Evolutionary conservation across 2,113 vertebrate genomes (phyloP).

Genomic region (Melanotaenia duboulayi): DNA sequence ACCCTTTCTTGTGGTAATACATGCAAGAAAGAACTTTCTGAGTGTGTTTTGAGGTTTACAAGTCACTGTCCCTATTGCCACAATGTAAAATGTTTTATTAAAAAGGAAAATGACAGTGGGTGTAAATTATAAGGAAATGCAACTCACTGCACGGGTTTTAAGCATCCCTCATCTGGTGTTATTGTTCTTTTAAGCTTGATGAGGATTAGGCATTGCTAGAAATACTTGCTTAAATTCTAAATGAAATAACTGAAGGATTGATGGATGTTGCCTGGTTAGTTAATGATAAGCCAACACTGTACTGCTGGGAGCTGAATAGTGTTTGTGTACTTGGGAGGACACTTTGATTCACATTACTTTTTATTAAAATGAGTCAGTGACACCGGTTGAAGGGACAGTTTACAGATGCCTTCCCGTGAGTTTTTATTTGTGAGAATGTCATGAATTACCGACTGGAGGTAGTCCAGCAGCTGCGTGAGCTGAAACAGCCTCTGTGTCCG

Average conservation of each 20-base stretch:
- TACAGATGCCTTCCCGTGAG: conserved; percentile 1
- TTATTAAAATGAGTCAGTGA: background rate
- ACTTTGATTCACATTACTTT: conserved; percentile 8
- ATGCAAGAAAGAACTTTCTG: background rate
- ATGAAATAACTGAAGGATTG: conserved; percentile 1
- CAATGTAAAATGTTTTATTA: background rate
- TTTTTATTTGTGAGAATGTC: conserved; percentile 17
- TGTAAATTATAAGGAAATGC: conserved; percentile 1
- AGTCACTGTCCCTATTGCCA: background rate
- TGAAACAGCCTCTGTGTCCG: conserved; percentile 93
- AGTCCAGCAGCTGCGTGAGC: conserved; percentile 96
- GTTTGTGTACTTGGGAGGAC: background rate
- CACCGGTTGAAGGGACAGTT: background rate
- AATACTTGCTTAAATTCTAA: background rate
- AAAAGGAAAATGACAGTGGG: background rate
- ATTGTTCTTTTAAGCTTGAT: background rate
- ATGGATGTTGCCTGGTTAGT: background rate
- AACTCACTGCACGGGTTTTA: background rate
- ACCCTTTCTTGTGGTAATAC: background rate
- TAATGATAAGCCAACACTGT: conserved; percentile 8
- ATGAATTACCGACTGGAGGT: conserved; percentile 91
- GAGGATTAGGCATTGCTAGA: background rate
- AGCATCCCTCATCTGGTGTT: background rate
- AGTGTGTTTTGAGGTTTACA: background rate
- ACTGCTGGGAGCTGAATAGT: background rate